Percentiles rank a stretch among this genome's conserved stretches.
phyloP scores from a whole-genome alignment of 1,140 invertebrate species.

The Eurosta solidaginis region DNA sequence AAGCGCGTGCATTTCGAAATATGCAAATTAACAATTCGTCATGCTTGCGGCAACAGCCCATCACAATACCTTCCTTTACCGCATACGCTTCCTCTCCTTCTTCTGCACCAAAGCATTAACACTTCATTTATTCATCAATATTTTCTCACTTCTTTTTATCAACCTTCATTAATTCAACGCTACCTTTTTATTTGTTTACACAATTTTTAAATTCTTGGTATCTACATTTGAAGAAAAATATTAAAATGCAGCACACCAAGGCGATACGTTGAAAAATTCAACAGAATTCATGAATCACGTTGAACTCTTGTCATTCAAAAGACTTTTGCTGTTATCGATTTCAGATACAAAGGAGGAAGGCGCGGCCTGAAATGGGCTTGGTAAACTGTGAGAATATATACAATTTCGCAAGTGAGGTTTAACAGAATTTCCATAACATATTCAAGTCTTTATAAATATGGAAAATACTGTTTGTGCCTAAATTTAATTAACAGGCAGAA shows the following conservation, averaged over 20 bases:
- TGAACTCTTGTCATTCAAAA: neutral
- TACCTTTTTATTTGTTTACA: neutral
- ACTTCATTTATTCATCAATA: neutral
- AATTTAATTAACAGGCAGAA: too few species aligned
- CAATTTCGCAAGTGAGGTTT: too few species aligned
- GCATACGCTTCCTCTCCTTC: neutral
- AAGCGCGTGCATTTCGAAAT: neutral
- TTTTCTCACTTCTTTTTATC: neutral
- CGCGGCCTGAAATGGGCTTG: too few species aligned
- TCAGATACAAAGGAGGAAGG: neutral
- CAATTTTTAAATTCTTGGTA: neutral
- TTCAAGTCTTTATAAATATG: too few species aligned
- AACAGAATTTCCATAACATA: too few species aligned
- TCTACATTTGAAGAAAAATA: neutral
- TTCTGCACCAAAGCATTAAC: neutral
- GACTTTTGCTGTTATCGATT: neutral
- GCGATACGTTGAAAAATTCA: neutral
- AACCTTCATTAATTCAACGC: neutral
- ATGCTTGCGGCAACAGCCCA: neutral
- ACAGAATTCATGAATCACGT: slow-evolving; percentile 1
- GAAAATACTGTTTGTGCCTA: too few species aligned
- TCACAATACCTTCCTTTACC: neutral
- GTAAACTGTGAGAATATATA: too few species aligned
- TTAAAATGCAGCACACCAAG: slow-evolving; percentile 12
- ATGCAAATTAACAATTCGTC: slow-evolving; percentile 31